These are phyloP conservation scores for Lucilia sericata DNA, from an alignment of 1,140 invertebrate species.

Conservation along the genomic window DNA sequence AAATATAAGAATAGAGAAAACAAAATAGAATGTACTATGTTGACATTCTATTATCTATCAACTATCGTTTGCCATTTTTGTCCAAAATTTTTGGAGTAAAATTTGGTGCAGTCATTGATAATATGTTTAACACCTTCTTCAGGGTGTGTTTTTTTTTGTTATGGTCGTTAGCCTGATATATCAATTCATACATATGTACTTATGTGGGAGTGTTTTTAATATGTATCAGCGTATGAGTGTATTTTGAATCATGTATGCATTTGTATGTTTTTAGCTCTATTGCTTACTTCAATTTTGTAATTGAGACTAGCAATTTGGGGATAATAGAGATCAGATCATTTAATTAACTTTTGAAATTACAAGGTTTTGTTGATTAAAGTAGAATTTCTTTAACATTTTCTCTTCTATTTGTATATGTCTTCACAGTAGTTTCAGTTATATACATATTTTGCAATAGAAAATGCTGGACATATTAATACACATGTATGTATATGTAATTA, in stretches of 20 bases:
- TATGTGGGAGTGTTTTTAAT: not conserved
- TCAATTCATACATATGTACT: not conserved
- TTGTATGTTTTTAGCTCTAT: not conserved
- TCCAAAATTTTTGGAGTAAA: not conserved
- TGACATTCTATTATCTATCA: not conserved
- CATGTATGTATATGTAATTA: not conserved
- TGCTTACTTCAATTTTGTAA: conserved; percentile 66
- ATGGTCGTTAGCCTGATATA: not conserved
- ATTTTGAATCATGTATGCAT: not conserved
- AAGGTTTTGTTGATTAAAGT: conserved; percentile 42
- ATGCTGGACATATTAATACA: too few relatives aligned
- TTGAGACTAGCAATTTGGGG: conserved; percentile 65
- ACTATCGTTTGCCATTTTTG: not conserved
- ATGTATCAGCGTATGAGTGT: not conserved
- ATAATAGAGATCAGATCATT: conserved; percentile 67
- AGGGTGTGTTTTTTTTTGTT: not conserved
- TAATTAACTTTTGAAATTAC: conserved; percentile 62
- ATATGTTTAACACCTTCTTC: not conserved
- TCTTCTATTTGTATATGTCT: not conserved
- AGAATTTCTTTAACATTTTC: not conserved
- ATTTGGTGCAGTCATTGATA: not conserved
- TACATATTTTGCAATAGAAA: too few relatives aligned
- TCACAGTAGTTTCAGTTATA: conserved; percentile 2
- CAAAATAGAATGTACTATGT: not conserved
- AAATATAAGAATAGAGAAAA: not conserved